phyloP scores from a whole-genome alignment of 2,797 vertebrate genomes.

The Peromyscus aztecus region DNA sequence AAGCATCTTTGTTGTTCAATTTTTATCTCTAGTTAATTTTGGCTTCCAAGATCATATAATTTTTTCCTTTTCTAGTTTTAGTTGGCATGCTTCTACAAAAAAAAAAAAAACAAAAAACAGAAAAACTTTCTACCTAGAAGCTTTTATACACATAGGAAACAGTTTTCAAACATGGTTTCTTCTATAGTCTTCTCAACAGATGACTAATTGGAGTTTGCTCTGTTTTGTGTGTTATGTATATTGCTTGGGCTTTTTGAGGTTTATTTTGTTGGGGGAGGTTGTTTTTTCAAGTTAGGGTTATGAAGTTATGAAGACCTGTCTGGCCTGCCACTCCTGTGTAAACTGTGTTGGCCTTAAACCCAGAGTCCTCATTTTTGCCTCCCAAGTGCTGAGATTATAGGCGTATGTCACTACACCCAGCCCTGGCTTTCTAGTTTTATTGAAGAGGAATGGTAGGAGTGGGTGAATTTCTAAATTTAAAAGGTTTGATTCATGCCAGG shows the following conservation, averaged over 20 bases:
- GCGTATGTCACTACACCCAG: neutral
- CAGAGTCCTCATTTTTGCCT: neutral
- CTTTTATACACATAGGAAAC: constrained; percentile 47
- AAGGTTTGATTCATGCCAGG: neutral
- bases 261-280: neutral
- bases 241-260: neutral
- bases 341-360: neutral
- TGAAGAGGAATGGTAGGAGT: neutral
- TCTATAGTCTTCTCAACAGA: neutral
- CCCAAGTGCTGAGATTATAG: neutral
- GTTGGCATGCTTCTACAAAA: constrained; percentile 24
- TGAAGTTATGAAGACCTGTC: neutral
- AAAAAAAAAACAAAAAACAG: neutral
- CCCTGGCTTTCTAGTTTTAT: neutral
- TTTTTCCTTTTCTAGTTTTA: constrained; percentile 20
- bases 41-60: neutral
- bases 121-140: neutral
- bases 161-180: constrained; percentile 51
- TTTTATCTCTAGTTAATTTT: neutral
- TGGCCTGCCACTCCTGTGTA: neutral
- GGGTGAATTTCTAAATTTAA: neutral
- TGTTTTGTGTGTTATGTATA: neutral
- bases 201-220: neutral
- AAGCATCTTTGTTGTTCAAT: neutral
- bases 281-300: neutral